A percentile compares a stretch with the other conserved stretches of the same genome.
Conservation (phyloP, 2,888 invertebrate genomes). For the Dynastes grantii region DNA sequence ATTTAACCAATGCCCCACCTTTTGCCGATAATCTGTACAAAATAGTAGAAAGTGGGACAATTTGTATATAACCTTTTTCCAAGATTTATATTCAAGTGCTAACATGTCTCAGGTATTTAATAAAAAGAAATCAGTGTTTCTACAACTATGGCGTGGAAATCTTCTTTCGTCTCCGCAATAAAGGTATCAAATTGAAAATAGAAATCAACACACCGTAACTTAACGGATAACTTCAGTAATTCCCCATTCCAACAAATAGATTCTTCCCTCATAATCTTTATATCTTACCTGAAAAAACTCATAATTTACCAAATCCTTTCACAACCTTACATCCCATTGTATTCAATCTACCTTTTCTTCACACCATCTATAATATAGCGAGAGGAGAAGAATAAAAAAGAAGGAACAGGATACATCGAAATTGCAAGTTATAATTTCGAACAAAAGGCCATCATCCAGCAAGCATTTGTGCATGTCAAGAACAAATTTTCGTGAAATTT, state of each 20-base stretch:
- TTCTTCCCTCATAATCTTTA: no score
- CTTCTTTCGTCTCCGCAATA: no score
- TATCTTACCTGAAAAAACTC: not conserved
- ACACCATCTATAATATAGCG: not conserved
- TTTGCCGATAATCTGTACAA: no score
- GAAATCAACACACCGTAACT: no score
- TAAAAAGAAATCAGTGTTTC: no score
- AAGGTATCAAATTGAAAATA: no score
- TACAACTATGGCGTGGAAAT: no score
- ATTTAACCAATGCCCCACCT: no score
- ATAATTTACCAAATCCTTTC: slow-evolving; percentile 5
- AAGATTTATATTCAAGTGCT: no score
- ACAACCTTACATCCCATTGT: not conserved
- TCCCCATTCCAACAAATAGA: not conserved
- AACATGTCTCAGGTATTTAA: no score
- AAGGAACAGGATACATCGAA: slow-evolving; percentile 8
- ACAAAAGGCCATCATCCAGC: slow-evolving; percentile 5
- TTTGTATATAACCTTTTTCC: no score
- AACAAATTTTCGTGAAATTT: slow-evolving; percentile 8
- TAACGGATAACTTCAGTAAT: not conserved
- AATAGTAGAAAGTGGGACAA: no score
- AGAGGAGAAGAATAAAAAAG: not conserved
- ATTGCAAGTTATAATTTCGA: slow-evolving; percentile 6
- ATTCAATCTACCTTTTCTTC: not conserved
- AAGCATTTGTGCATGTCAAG: slow-evolving; percentile 12